Percentiles rank a stretch among this genome's conserved stretches.
Conservation (phyloP, 2,797 vertebrate genomes). For the Diplodus puntazzo region DNA sequence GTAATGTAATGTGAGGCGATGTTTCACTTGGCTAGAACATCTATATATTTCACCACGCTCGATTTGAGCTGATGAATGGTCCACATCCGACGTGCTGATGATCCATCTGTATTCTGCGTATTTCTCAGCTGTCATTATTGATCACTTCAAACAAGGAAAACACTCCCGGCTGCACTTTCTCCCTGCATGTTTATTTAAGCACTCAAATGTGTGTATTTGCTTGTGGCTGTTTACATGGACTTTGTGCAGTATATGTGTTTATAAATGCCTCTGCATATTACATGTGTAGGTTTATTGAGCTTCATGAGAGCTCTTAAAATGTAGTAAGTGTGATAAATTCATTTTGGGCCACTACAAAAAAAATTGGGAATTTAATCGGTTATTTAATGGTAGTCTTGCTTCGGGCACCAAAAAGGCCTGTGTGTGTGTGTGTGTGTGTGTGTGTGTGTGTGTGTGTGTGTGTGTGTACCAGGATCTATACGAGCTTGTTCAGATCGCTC, state of each 20-base stretch:
- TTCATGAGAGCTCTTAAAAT: slow-evolving; percentile 1
- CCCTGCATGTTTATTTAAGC: not conserved
- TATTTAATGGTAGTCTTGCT: slow-evolving; percentile 42
- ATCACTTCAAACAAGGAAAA: slow-evolving; percentile 50
- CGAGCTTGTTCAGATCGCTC: slow-evolving; percentile 11
- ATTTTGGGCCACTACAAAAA: slow-evolving; percentile 10
- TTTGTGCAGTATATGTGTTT: not conserved
- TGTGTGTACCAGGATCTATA: slow-evolving; percentile 10
- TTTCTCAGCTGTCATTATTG: slow-evolving; percentile 52
- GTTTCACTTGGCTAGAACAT: slow-evolving; percentile 56
- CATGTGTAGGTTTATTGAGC: not conserved
- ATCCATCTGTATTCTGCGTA: slow-evolving; percentile 64
- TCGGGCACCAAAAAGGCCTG: not conserved
- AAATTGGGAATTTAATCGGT: slow-evolving; percentile 23
- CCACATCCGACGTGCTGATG: slow-evolving; percentile 27
- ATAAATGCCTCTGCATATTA: not conserved
- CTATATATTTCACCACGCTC: slow-evolving; percentile 60
- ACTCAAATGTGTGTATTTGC: not conserved
- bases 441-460: slow-evolving; percentile 15
- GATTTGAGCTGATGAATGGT: slow-evolving; percentile 62
- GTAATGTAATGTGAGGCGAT: slow-evolving; percentile 55
- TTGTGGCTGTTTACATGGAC: not conserved
- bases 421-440: slow-evolving; percentile 26
- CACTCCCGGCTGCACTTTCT: not conserved
- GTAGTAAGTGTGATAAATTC: slow-evolving; percentile 10